Evolutionary conservation across 1,140 invertebrate species (phyloP), one percentile per base, ranked within the genome.

Genomic region (Mesaphorura yosii): DNA sequence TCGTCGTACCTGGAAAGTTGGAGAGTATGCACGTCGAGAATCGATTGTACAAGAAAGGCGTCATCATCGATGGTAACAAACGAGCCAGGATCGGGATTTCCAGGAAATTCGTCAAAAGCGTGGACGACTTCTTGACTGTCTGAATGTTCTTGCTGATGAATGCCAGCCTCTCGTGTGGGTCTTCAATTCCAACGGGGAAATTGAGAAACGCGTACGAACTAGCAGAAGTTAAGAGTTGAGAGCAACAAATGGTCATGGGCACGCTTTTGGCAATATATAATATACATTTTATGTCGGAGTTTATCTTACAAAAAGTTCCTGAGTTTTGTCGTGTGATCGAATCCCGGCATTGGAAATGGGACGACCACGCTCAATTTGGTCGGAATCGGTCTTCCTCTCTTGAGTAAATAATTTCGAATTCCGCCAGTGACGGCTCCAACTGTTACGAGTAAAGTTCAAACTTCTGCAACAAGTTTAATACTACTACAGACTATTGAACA

Each of bases 391-490:
- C 29, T 26, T 44, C 50, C 31, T 15, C 20, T 38, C 20, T 50
- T 28, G 4, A 48, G 27, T 0, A 53, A 42, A 20, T 57, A 46
- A 12, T 45, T 57, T 44, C 55, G 14, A 17, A 57, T 53, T 17
- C 50, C 55, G 12, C 50, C 55, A 2, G 40, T 25, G 22, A 44
- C 20, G 3, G 49, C 55, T n/a, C 42, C 46, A 20, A 49, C 34
- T n/a, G n/a, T n/a, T n/a, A n/a, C n/a, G 4, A 57, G 23, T 7
- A 57, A 42, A 19, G 41, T 26, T 1, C n/a, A n/a, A n/a, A n/a
- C n/a, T n/a, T n/a, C n/a, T n/a, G n/a, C n/a, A n/a, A n/a, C n/a
- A n/a, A n/a, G n/a, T n/a, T n/a, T n/a, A n/a, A n/a, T n/a, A n/a
- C n/a, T n/a, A n/a, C n/a, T n/a, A n/a, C n/a, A n/a, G n/a, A n/a